These are phyloP conservation scores for Shargacucullia verbasci DNA, from an alignment of 2,888 invertebrate species.

Conservation along the genomic window DNA sequence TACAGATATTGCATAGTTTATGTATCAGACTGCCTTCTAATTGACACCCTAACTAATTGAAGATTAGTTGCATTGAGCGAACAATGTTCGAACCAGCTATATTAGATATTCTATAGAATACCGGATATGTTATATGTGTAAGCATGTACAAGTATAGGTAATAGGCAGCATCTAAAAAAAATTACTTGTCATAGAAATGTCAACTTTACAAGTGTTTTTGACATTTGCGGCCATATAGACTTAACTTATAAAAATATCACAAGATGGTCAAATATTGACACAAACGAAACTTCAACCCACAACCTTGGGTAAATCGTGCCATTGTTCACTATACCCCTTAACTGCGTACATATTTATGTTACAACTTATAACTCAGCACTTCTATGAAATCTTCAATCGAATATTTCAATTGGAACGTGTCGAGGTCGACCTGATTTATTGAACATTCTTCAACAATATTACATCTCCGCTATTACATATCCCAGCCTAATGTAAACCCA, in stretches of 20 bases:
- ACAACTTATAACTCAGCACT: slow-evolving; percentile 6
- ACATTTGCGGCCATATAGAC: no score
- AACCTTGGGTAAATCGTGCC: no score
- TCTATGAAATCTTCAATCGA: slow-evolving; percentile 4
- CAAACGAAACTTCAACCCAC: no score
- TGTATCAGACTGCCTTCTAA: slow-evolving; percentile 16
- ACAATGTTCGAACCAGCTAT: slow-evolving; percentile 18
- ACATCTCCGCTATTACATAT: no score
- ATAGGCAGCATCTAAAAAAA: no score
- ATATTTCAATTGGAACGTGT: slow-evolving; percentile 5
- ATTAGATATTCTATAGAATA: slow-evolving; percentile 18
- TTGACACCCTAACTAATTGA: slow-evolving; percentile 32
- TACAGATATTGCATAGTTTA: slow-evolving; percentile 6
- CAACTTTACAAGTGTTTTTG: no score
- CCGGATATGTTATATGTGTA: no score
- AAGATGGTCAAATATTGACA: no score
- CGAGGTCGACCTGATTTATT: slow-evolving; percentile 1
- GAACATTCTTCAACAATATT: not conserved
- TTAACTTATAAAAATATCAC: no score
- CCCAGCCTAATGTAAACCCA: no score
- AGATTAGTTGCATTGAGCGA: slow-evolving; percentile 40
- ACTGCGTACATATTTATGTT: not conserved
- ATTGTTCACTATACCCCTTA: slow-evolving; percentile 1
- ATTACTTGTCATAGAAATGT: no score
- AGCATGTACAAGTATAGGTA: no score